Evolutionary conservation across 2,113 vertebrate species (phyloP).

Genomic region (Lonchura striata): DNA sequence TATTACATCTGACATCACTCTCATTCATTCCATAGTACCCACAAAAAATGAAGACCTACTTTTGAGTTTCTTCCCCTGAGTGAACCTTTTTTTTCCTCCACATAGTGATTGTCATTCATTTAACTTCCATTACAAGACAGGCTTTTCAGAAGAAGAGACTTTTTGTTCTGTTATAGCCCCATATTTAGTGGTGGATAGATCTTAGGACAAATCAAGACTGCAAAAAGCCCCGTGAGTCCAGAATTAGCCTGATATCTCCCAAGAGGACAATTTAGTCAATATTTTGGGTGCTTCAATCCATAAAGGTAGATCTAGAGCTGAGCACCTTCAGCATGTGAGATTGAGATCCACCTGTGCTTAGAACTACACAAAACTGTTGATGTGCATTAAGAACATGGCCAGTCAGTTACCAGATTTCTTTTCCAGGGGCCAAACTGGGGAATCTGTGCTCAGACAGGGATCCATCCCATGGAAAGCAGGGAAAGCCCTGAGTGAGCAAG

Average conservation of each 20-base stretch:
- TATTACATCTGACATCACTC: slow-evolving; percentile 44
- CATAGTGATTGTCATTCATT: neutral
- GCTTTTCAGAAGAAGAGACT: neutral
- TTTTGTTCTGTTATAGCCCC: neutral
- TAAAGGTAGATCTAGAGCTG: neutral
- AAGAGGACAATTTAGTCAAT: neutral
- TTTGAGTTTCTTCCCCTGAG: slow-evolving; percentile 5
- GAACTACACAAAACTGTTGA: neutral
- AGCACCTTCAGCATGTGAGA: neutral
- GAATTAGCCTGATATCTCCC: neutral
- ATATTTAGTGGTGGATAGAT: neutral
- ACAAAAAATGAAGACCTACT: slow-evolving; percentile 44
- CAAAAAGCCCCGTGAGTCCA: neutral
- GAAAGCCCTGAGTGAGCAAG: neutral
- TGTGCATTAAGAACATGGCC: neutral
- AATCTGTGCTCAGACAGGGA: neutral
- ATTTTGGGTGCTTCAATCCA: neutral
- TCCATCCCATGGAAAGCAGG: neutral
- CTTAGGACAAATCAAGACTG: neutral
- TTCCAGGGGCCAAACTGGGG: neutral
- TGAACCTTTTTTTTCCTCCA: neutral
- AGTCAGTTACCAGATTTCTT: neutral
- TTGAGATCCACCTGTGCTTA: neutral
- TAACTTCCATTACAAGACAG: neutral
- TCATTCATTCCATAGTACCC: slow-evolving; percentile 5